phyloP scores from a whole-genome alignment of 2,888 invertebrate genomes.

The Pasiphila rectangulata region DNA sequence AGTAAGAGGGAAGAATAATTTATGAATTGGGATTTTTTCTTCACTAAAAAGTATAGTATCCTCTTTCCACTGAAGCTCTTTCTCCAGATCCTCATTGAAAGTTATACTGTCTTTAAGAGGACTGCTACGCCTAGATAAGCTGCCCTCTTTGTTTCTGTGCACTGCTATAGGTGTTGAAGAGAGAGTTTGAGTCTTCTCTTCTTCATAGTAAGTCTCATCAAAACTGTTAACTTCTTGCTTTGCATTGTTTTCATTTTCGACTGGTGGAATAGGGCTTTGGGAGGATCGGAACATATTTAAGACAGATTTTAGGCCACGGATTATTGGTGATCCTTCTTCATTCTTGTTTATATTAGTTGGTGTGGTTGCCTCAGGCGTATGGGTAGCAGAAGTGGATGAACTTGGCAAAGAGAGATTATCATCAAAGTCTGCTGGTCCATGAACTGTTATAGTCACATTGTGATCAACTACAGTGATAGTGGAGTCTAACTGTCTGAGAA shows the following conservation, averaged over 20 bases:
- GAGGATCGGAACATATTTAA: conserved; percentile 71
- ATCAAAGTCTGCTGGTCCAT: conserved; percentile 47
- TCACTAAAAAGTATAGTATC: conserved; percentile 65
- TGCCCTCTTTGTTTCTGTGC: conserved; percentile 46
- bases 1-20: conserved; percentile 51
- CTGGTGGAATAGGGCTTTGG: conserved; percentile 62
- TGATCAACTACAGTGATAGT: conserved; percentile 35
- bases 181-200: conserved; percentile 30
- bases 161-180: conserved; percentile 61
- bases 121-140: conserved; percentile 53
- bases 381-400: conserved; percentile 55
- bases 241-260: conserved; percentile 35
- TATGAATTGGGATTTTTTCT: conserved; percentile 67
- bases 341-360: conserved; percentile 62
- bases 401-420: conserved; percentile 61
- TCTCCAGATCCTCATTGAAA: conserved; percentile 70
- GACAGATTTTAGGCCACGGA: conserved; percentile 69
- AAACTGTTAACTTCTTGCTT: conserved; percentile 22
- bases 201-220: conserved; percentile 24
- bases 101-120: conserved; percentile 65
- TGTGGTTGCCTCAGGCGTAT: conserved; percentile 68
- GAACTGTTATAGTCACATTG: conserved; percentile 51
- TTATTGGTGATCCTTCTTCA: conserved; percentile 66
- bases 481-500: conserved; percentile 47
- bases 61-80: conserved; percentile 69